Evolutionary conservation across 2,113 vertebrate species (phyloP).

Genomic region (Hippocampus abdominalis): DNA sequence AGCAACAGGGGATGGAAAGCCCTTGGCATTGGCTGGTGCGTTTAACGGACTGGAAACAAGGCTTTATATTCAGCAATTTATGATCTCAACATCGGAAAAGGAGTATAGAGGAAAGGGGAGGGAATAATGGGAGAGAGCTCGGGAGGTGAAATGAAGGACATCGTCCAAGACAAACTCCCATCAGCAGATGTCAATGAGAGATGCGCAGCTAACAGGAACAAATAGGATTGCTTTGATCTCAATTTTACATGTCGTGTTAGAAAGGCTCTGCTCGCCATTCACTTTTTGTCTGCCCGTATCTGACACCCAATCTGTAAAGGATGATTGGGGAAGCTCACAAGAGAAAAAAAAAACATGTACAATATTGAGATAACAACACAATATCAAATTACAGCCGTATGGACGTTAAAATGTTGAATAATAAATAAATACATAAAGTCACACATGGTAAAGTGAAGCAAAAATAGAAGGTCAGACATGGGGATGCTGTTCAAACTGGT

Average conservation of each 20-base stretch:
- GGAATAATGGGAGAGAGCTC: slow-evolving; percentile 54
- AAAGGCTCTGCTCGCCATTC: slow-evolving; percentile 29
- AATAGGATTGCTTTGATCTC: slow-evolving; percentile 49
- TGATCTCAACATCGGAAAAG: slow-evolving; percentile 51
- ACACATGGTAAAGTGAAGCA: too few relatives aligned
- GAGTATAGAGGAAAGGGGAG: slow-evolving; percentile 39
- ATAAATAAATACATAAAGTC: background rate
- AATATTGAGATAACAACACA: slow-evolving; percentile 11
- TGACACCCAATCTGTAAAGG: slow-evolving; percentile 7
- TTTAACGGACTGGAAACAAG: slow-evolving; percentile 74
- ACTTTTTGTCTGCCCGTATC: slow-evolving; percentile 8
- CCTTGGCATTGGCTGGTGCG: slow-evolving; percentile 55
- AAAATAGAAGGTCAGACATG: background rate
- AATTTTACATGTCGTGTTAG: slow-evolving; percentile 39
- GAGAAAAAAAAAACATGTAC: too few relatives aligned
- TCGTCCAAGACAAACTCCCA: slow-evolving; percentile 63
- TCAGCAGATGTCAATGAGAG: slow-evolving; percentile 61
- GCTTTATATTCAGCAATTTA: slow-evolving; percentile 74
- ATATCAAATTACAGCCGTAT: background rate
- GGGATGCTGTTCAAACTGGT: background rate
- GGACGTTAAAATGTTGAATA: background rate
- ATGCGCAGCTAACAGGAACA: slow-evolving; percentile 47
- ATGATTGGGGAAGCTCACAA: slow-evolving; percentile 14
- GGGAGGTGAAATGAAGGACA: slow-evolving; percentile 68
- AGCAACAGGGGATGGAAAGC: slow-evolving; percentile 60